These are phyloP conservation scores for Spilosoma lubricipeda DNA, from an alignment of 2,888 invertebrate genomes.

Conservation along the genomic window DNA sequence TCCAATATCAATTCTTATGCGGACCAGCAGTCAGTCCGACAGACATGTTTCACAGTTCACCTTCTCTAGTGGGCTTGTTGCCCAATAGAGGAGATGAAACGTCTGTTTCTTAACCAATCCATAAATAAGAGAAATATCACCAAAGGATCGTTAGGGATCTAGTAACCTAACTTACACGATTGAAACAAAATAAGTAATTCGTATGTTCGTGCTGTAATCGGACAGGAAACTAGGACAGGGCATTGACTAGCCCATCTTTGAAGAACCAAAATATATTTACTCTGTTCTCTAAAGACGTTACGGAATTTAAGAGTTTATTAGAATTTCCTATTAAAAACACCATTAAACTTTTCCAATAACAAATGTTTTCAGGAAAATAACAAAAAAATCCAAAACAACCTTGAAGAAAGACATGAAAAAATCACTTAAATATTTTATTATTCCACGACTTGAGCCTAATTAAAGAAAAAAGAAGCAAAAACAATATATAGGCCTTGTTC, in stretches of 20 bases:
- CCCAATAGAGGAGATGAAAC: no score
- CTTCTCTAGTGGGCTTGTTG: no score
- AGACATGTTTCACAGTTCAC: no score
- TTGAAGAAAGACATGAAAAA: conserved; percentile 25
- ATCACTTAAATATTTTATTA: conserved; percentile 61
- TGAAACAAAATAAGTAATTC: not conserved
- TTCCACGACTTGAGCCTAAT: conserved; percentile 63
- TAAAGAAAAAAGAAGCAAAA: conserved; percentile 66
- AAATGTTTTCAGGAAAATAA: not conserved
- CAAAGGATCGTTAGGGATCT: not conserved
- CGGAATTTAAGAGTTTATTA: not conserved
- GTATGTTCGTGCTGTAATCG: not conserved
- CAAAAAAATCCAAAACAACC: not conserved
- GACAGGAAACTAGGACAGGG: not conserved
- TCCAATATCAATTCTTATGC: not conserved
- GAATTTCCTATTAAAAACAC: not conserved
- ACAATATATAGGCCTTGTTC: conserved; percentile 64
- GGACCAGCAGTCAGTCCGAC: not conserved
- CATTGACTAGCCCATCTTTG: not conserved
- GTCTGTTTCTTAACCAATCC: no score
- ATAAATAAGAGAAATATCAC: no score
- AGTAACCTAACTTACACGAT: not conserved
- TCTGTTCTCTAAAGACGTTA: not conserved
- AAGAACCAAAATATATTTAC: not conserved
- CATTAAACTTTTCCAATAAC: not conserved